Evolutionary conservation across 2,113 vertebrate genomes (phyloP), one percentile per base, ranked within the genome.

Genomic region (Actenoides lindsayi): DNA sequence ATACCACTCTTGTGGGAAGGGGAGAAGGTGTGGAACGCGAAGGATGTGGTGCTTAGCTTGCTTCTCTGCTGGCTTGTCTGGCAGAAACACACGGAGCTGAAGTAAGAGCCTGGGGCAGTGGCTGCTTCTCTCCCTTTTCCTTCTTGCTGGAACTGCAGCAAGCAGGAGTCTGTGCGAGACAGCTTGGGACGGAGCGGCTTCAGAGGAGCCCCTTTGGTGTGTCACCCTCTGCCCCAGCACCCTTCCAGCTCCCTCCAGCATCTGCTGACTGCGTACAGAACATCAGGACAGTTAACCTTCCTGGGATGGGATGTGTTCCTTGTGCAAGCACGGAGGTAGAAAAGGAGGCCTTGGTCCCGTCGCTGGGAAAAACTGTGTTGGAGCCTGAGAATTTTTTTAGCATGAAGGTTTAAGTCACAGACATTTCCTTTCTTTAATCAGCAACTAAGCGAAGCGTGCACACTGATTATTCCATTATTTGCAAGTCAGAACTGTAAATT

Each of bases 401-500:
- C 63, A 5, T 51, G 63, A 65, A 67, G 53, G 16, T 68, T 71
- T 56, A 73, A 70, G 35, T 70, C 71, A 39, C 16, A 82, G 89
- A 81, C 51, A 13, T 82, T 83, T 84, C 85, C 81, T 60, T 70
- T 57, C 83, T 92, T 86, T 85, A 59, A 63, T 80, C 64, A 67
- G 42, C 23, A 39, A 63, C 30, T 57, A 75, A 82, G 69, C 59
- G 54, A 77, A 93, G 64, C 68, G 71, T 83, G 67, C 78, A 37
- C 35, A 12, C 76, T 69, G 93, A 74, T 85, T 79, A 78, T 57
- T 41, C 50, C 70, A 17, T n/a, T 82, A 89, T 91, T 89, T 96
- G 93, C 86, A 81, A 84, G 70, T 87, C 95, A 75, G 73, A 85
- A 80, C 20, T 85, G 74, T 92, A 77, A 90, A 88, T 90, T 46